Evolutionary conservation across 2,113 vertebrate genomes (phyloP).

Genomic region (Coryphaenoides rupestris): DNA sequence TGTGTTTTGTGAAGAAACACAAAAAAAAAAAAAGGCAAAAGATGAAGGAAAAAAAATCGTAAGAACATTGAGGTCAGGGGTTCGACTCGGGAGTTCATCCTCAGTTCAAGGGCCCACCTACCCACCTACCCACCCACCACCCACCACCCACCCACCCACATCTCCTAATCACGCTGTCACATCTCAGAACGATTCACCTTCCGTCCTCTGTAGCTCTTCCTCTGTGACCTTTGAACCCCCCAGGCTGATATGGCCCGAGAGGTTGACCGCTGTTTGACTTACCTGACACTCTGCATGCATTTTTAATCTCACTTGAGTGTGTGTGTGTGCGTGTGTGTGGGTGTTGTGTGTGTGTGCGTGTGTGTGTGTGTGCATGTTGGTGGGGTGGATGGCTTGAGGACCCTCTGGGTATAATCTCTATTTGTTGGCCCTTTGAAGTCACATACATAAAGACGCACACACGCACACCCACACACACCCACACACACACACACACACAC

Average conservation of each 20-base stretch:
- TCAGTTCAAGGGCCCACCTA: conserved; percentile 41
- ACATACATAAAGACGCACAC: neutral
- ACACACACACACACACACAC: too few species aligned
- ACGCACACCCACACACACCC: neutral
- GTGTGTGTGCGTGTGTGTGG: neutral
- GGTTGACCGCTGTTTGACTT: conserved; percentile 40
- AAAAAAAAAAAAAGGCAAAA: too few species aligned
- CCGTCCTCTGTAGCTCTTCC: conserved; percentile 36
- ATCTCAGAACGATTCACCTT: conserved; percentile 48
- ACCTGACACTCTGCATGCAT: conserved; percentile 9
- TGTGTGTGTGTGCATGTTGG: neutral
- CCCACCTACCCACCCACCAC: conserved; percentile 25
- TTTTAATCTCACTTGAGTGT: conserved; percentile 11
- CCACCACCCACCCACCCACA: conserved; percentile 24
- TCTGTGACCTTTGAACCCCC: conserved; percentile 45
- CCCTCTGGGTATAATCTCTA: conserved; percentile 15
- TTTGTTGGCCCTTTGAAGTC: conserved; percentile 20
- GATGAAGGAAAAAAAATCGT: neutral
- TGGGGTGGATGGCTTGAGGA: neutral
- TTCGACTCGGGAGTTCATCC: conserved; percentile 32
- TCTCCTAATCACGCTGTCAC: conserved; percentile 30
- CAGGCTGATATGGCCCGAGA: conserved; percentile 27
- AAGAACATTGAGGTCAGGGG: neutral
- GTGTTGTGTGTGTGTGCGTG: conserved; percentile 1
- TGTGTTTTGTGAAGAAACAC: too few species aligned